Evolutionary conservation across 92 coral and sea anemone genomes (phyloP), one percentile per base, ranked within the genome.

Genomic region (Meandrina meandrites): DNA sequence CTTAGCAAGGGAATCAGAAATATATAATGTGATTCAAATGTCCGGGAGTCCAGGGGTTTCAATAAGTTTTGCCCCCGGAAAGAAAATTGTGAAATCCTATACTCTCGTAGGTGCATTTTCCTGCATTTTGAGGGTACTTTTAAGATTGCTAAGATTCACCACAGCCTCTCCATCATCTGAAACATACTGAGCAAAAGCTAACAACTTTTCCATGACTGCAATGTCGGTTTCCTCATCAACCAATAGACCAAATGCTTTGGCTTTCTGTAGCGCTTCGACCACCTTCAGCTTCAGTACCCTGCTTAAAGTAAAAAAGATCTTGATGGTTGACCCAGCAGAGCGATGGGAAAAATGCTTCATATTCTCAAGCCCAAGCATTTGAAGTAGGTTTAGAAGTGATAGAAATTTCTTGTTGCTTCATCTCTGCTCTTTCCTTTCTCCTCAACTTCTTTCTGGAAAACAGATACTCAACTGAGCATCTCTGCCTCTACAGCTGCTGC

Each of bases 161-260:
- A 85, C 51, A 76, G 83, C 77, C 56, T 60, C 84, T 42, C 84
- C 84, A 40, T 80, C 75, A 80, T 80, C 74, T 34, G 75, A 58
- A 51, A 86, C 89, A 79, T 79, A 79, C 89, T 79, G 77, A 68
- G 76, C 83, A 86, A 86, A 79, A 60, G n/a, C 83, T 77, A 86
- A 66, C 82, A 86, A 79, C 89, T 86, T 84, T 79, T 86, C 83
- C 82, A 78, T 66, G 51, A n/a, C n/a, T n/a, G n/a, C n/a, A 86
- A 86, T 86, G 89, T 78, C 89, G 35, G 84, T 86, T 81, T 47
- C 84, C 84, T 86, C 84, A 64, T 86, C 89, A 71, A 86, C 89
- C 66, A 86, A 81, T 9, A 22, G 83, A 51, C 82, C 88, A 76
- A 85, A 85, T 73, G 83, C 83, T 68, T 78, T 76, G 35, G 89